Base-by-base conservation (phyloP, 2,888 invertebrate genomes). In the Lepetodrilus schrolli region DNA sequence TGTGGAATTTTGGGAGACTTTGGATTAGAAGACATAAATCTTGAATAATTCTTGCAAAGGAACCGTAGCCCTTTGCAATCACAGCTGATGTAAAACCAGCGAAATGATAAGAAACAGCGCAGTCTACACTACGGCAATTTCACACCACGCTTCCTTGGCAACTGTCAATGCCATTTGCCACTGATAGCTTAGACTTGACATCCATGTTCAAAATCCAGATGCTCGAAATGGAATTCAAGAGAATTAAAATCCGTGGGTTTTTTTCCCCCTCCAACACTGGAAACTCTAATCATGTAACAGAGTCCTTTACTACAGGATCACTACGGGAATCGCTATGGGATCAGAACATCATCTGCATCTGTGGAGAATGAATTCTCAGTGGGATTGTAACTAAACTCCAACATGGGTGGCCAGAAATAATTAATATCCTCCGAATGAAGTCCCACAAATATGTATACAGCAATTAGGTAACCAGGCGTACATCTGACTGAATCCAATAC, bases 151-250 rank as follows among this genome's bases (percentile, higher is more conserved):
- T 34, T 7, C 26, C n/a, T 30, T 30, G 17, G 34, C 26, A 58
- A 26, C 34, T 58, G 58, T 58, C 58, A 30, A 58, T 21, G 58
- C 34, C 30, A 58, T 30, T 58, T 58, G 26, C 58, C 26, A 30
- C 58, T 10, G 10, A 34, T 26, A 26, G 34, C 17, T 17, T 13
- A 58, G 34, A 58, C 17, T 13, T 58, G 30, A 21, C 4, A 7
- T 51, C 20, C 21, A 34, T 17, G 17, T 58, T 58, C 34, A n/a
- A 51, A 58, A 58, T 58, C 58, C 58, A 58, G 58, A 58, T 58
- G 58, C 34, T 5, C 13, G 17, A 34, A n/a, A 26, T 58, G 8
- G 34, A 30, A 58, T 58, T 34, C 17, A 13, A 26, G 17, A 7
- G 30, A 5, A 58, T n/a, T n/a, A 58, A 17, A 10, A n/a, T n/a